Percentiles rank a stretch among this genome's conserved stretches.
Conservation (phyloP, 2,888 invertebrate genomes). For the Epistrophe eligans region DNA sequence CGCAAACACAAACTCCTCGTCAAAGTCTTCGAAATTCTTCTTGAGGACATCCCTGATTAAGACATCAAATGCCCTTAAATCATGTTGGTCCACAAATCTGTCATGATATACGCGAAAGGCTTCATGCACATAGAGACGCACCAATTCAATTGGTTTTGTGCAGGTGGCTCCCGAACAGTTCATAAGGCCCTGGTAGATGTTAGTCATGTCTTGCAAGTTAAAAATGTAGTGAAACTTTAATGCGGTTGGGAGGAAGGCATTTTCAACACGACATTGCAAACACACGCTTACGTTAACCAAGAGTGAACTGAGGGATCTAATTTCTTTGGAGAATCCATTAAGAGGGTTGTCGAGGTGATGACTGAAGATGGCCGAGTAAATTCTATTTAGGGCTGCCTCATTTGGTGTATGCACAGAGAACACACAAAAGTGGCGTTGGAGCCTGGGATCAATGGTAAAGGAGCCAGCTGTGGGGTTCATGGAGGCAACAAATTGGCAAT, state of each 20-base stretch:
- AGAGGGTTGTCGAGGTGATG: constrained; percentile 89
- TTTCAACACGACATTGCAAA: constrained; percentile 90
- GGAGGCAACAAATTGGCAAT: constrained; percentile 96
- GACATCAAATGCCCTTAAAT: constrained; percentile 90
- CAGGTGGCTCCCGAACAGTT: constrained; percentile 91
- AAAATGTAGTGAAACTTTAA: constrained; percentile 98
- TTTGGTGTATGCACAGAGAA: constrained; percentile 94
- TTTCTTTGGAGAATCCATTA: constrained; percentile 87
- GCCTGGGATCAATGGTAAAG: constrained; percentile 95
- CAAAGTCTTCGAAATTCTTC: constrained; percentile 91
- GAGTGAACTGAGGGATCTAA: constrained; percentile 79
- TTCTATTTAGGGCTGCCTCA: constrained; percentile 90
- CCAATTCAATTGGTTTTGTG: constrained; percentile 88
- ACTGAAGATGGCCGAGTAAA: constrained; percentile 92
- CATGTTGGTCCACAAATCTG: constrained; percentile 92
- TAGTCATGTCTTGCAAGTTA: constrained; percentile 95
- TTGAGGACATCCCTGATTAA: constrained; percentile 91
- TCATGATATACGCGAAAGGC: constrained; percentile 95
- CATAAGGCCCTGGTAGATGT: constrained; percentile 96
- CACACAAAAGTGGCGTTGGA: constrained; percentile 94
- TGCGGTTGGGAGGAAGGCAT: constrained; percentile 95
- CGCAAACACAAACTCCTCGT: constrained; percentile 90
- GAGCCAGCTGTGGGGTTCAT: constrained; percentile 99
- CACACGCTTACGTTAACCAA: constrained; percentile 89
- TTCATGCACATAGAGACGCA: constrained; percentile 96